Evolutionary conservation across 2,888 invertebrate genomes (phyloP).

Genomic region (Proisotoma minuta): DNA sequence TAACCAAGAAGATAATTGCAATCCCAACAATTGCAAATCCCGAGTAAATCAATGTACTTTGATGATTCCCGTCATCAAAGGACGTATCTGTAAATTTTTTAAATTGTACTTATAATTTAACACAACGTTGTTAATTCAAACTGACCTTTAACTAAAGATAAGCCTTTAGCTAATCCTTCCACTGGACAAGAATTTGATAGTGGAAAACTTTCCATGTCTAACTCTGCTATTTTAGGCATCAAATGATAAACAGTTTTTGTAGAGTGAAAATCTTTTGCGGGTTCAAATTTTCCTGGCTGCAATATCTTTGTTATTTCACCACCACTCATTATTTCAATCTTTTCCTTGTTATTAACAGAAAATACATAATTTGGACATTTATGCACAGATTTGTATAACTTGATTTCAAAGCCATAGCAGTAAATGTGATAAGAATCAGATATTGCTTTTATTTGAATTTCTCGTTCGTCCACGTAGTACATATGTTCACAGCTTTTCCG

Average conservation of each 20-base stretch:
- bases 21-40: neutral
- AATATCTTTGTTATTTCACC: neutral
- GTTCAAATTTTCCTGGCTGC: neutral
- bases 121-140: too few relatives aligned
- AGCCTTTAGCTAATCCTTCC: too few relatives aligned
- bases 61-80: too few relatives aligned
- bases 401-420: neutral
- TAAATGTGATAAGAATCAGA: neutral
- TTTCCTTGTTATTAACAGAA: neutral
- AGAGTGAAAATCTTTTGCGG: neutral
- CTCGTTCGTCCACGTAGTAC: slow-evolving; percentile 4
- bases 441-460: neutral
- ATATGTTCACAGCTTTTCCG: neutral
- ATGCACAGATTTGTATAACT: neutral
- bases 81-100: too few relatives aligned
- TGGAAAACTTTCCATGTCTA: neutral
- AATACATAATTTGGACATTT: neutral
- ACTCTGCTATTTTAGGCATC: neutral
- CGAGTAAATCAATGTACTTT: too few relatives aligned
- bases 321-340: neutral
- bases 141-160: too few relatives aligned
- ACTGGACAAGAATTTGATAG: neutral
- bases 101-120: too few relatives aligned
- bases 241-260: neutral
- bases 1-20: neutral